Percentiles rank a stretch among this genome's conserved stretches.
phyloP scores from a whole-genome alignment of 2,888 invertebrate species.

The Apamea sordens region DNA sequence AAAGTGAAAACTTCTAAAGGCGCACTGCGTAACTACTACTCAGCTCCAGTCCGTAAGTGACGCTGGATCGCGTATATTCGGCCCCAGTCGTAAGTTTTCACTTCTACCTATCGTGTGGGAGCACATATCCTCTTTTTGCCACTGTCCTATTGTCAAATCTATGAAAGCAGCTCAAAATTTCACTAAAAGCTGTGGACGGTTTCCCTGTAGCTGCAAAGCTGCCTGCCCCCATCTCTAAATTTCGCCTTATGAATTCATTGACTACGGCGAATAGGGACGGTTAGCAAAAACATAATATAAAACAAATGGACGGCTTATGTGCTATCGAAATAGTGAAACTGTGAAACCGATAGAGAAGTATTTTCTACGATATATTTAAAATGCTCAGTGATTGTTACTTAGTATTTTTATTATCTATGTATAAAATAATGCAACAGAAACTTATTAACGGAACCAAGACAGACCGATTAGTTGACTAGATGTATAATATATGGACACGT shows the following conservation, averaged over 20 bases:
- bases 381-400: background rate
- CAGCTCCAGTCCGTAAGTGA: background rate
- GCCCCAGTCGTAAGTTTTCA: background rate
- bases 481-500: background rate
- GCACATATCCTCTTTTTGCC: background rate
- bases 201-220: constrained; percentile 28
- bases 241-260: background rate
- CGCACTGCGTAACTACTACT: background rate
- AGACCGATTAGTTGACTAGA: background rate
- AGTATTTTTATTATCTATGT: background rate
- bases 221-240: background rate
- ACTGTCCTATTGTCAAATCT: background rate
- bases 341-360: background rate
- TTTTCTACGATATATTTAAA: background rate
- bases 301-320: constrained; percentile 8
- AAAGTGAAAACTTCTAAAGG: background rate
- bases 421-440: constrained; percentile 5
- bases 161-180: constrained; percentile 14
- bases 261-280: background rate
- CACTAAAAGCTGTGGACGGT: constrained; percentile 32
- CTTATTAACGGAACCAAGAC: constrained; percentile 5
- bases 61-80: background rate
- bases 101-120: background rate
- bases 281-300: background rate
- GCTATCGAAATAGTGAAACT: constrained; percentile 20